phyloP scores from a whole-genome alignment of 2,888 invertebrate genomes.

The Drosophila greeni region DNA sequence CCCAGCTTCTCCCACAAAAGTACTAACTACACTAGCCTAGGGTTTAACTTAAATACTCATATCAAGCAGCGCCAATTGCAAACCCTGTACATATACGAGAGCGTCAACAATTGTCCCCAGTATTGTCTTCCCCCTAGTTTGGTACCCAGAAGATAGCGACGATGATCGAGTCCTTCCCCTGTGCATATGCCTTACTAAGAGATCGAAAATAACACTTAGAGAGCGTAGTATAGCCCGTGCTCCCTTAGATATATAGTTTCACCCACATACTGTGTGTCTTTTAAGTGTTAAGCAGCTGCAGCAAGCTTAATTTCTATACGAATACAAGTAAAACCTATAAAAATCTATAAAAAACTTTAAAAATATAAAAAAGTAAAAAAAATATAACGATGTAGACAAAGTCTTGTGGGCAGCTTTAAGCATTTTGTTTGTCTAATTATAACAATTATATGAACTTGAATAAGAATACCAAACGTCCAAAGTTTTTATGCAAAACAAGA shows the following conservation, averaged over 20 bases:
- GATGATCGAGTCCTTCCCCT: slow-evolving; percentile 60
- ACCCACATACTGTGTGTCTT: slow-evolving; percentile 66
- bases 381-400: slow-evolving; percentile 51
- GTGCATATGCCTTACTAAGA: slow-evolving; percentile 58
- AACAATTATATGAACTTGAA: slow-evolving; percentile 27
- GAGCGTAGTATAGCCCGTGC: slow-evolving; percentile 20
- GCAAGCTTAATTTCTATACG: slow-evolving; percentile 27
- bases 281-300: slow-evolving; percentile 56
- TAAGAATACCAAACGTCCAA: slow-evolving; percentile 65
- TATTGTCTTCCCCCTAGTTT: slow-evolving; percentile 46
- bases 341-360: not conserved
- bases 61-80: slow-evolving; percentile 49
- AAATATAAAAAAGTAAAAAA: not conserved
- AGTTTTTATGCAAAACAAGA: slow-evolving; percentile 56
- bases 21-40: slow-evolving; percentile 21
- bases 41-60: slow-evolving; percentile 35
- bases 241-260: slow-evolving; percentile 50
- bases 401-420: slow-evolving; percentile 68
- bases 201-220: slow-evolving; percentile 11
- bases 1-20: slow-evolving; percentile 29
- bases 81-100: slow-evolving; percentile 39
- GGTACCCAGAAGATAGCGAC: slow-evolving; percentile 22
- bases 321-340: slow-evolving; percentile 33
- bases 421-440: slow-evolving; percentile 56
- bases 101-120: slow-evolving; percentile 37